Evolutionary conservation across 2,113 vertebrate species (phyloP), one percentile per base, ranked within the genome.

Genomic region (Cygnus buccinator): DNA sequence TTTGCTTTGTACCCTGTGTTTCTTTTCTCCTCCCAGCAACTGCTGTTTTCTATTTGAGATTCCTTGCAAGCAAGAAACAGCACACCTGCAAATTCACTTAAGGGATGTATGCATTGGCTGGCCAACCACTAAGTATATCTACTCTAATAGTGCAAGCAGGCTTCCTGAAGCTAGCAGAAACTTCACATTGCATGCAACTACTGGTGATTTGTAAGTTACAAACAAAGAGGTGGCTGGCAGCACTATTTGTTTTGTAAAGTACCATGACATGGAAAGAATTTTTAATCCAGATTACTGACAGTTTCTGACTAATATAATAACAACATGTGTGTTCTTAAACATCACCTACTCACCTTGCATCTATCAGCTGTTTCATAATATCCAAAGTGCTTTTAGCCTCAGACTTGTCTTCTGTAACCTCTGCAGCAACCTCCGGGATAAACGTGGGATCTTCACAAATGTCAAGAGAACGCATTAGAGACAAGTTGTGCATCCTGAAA

Each of bases 401-500:
- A 72, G 68, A 41, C 19, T 84, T 28, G 37, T 92, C 92, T 72
- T 86, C 90, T 2, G 15, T 33, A 87, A 44, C 21, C 37, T 86
- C 95, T 0, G 84, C 94, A 91, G 87, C 84, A 83, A 97, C 96
- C 68, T 96, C 91, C 0, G 97, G 97, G 71, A 95, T 43, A 72
- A 98, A 97, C 0, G 95, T 97, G 72, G 97, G 97, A 81, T 97
- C 96, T 90, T 98, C 97, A 1, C 50, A 84, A 92, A 98, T 96
- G 93, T 97, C 96, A 81, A 97, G 96, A 16, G 86, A 96, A 70
- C 91, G 97, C 95, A 98, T 59, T 12, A 95, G 87, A 0, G 21
- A 93, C 18, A 97, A 93, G 71, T 97, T 96, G 89, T 97, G 93
- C 43, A 97, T 10, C 48, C 97, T 98, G 83, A 80, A 94, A 52